Base-by-base conservation (phyloP, 2,113 vertebrate genomes). In the Oncorhynchus gorbuscha region DNA sequence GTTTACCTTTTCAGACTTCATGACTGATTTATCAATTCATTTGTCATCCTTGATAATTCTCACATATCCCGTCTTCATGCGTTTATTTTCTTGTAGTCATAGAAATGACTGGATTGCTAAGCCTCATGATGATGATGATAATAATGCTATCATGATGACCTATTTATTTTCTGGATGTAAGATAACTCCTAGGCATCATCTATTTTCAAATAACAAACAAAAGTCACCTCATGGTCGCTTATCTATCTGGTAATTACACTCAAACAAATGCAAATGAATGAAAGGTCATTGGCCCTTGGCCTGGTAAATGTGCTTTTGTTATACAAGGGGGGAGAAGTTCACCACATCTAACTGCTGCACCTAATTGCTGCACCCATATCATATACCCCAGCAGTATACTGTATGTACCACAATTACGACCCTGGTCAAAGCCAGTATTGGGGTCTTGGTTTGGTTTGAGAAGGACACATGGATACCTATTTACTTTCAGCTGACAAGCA, bases 1-100 rank as follows among this genome's bases (percentile, higher is more conserved):
- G 70, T 64, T 89, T 89, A 87, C 85, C 86, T 8, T 88, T 77
- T 81, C 81, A 75, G 30, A 78, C 79, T 76, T 61, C 77, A 24
- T 30, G 59, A 77, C 78, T 39, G 32, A 49, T 74, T 77, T 76
- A 61, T 55, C 65, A 2, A 66, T 83, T 83, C 64, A 32, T 85
- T 83, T 85, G 71, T 20, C 74, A 35, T 78, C 58, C n/a, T 71
- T 71, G 71, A 68, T 11, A 69, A 13, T 9, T 79, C 70, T 32
- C 69, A 24, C 24, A 3, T 48, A 48, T 45, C 59, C 24, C 14
- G 20, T 45, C 18, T 8, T 45, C 32, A 28, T 69, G 32, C n/a
- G 32, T 1, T 70, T 81, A 76, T 76, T 59, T 12, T 65, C 67
- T 69, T n/a, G 30, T 69, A 8, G 5, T 32, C 66, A 18, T 45